Evolutionary conservation across 1,140 invertebrate genomes (phyloP), one percentile per base, ranked within the genome.

Genomic region (Whitmania pigra): DNA sequence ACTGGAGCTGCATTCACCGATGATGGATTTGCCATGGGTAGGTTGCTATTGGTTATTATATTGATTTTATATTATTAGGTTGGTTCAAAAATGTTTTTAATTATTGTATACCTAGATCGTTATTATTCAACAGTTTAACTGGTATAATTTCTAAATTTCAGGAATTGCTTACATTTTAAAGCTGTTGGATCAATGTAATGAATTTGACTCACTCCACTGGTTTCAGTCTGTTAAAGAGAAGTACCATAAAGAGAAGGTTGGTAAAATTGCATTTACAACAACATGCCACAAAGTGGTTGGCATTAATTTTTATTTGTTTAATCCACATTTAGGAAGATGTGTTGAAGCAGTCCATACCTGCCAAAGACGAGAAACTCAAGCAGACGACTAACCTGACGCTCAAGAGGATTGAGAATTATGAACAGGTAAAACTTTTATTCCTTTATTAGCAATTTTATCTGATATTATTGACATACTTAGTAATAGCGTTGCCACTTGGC

Each of bases 1-100:
- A 75, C 86, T 20, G 90, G 89, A 31, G 89, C 91, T 72, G 87
- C 91, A 5, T 98, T 99, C 81, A 94, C 92, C 9, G 94, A 99
- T 83, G 96, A 99, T 84, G 96, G 96, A 53, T 98, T 99, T 85
- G 90, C 93, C 31, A 92, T 99, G 87, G 95, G 94, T 87, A 80
- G 82, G 77, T 72, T 49, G 49, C 27, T 70, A 20, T 49, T 9
- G 25, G 7, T 9, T 6, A 31, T n/a, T n/a, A n/a, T n/a, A n/a
- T n/a, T n/a, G n/a, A n/a, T n/a, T n/a, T n/a, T n/a, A n/a, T n/a
- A n/a, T n/a, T n/a, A n/a, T n/a, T n/a, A n/a, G n/a, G n/a, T n/a
- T n/a, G n/a, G n/a, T n/a, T n/a, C n/a, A n/a, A n/a, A n/a, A n/a
- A n/a, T n/a, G n/a, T n/a, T n/a, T n/a, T n/a, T n/a, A 22, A 20